Base-by-base conservation (phyloP, 2,113 vertebrate species). In the Oceanites oceanicus region DNA sequence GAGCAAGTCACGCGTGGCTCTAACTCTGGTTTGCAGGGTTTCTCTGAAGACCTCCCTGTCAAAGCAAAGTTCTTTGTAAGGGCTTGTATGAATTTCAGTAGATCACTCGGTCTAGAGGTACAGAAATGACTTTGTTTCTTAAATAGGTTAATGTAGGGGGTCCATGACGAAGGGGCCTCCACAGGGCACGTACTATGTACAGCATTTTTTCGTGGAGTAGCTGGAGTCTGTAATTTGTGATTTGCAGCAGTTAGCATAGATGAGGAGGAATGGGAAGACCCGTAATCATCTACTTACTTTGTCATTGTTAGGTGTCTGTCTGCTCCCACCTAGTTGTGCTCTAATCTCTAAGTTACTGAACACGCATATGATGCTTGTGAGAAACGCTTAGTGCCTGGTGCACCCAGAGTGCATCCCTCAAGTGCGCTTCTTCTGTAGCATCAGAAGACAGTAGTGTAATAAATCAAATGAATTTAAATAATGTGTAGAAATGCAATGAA, bases 391-490 rank as follows among this genome's bases (percentile, higher is more conserved):
- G 36, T 63, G 82, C 65, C 67, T 86, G 44, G 44, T 65, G 66
- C 20, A 0, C 38, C 38, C 38, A 38, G 38, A 38, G 38, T 38
- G 38, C 36, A 27, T 70, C 82, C 72, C 71, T 62, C 0, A 11
- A 88, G 65, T 56, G 52, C 4, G 4, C 18, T n/a, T 67, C 75
- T 88, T 88, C 36, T 42, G 34, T 47, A 84, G 61, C 73, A 59
- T 59, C 47, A 58, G 30, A 78, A 75, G 19, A 29, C 63, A 88
- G 30, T 22, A 26, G 38, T 88, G 65, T 90, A 92, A 74, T 86
- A 82, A 90, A 85, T 72, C 63, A 80, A 91, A 68, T 79, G 16
- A 67, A 81, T 77, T 87, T 15, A 93, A 88, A 63, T 79, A 65
- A 30, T 26, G 32, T 44, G 42, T 75, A 74, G 85, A 75, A 59